Evolutionary conservation across 2,797 vertebrate species (phyloP), one percentile per base, ranked within the genome.

Genomic region (Enteromius mattozi): DNA sequence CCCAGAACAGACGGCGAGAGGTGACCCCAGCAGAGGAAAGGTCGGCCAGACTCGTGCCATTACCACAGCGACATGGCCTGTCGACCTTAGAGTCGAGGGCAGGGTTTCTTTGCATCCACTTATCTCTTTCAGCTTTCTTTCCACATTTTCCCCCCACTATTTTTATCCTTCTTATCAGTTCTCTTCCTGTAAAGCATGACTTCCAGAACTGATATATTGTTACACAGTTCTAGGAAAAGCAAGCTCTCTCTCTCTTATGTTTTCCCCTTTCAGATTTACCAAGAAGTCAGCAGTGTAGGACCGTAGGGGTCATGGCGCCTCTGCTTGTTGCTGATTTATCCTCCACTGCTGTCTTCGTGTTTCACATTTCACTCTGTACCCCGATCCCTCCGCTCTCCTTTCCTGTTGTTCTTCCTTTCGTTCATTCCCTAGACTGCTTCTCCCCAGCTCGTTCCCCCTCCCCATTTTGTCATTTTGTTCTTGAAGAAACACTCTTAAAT

Each of bases 341-440:
- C 93, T 89, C 90, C 71, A 88, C 91, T 56, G 87, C 94, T 95
- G 94, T 95, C 94, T 95, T 93, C 91, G 88, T 93, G 93, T 93
- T 94, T 93, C 92, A 90, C 92, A 93, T 93, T 94, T 93, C 92
- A 89, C 92, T 92, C 90, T 91, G 90, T 93, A 92, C 92, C 93
- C 91, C 90, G 27, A 70, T 80, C 75, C 78, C 80, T 86, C 40
- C 89, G 89, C 93, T 92, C 93, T 94, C 92, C 89, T 91, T 95
- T 95, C 94, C 95, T 96, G 94, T 95, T 95, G 94, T 94, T 94
- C 93, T 95, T 94, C 92, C 94, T 91, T 90, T 95, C 90, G 94
- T 94, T 92, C 92, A 93, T 92, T 93, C 89, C 89, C 92, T 86
- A 92, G 92, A 92, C 82, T 80, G 65, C 72, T 77, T 74, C 79